These are phyloP conservation scores for Tethea ocularis DNA, from an alignment of 2,888 invertebrate species.

Conservation along the genomic window DNA sequence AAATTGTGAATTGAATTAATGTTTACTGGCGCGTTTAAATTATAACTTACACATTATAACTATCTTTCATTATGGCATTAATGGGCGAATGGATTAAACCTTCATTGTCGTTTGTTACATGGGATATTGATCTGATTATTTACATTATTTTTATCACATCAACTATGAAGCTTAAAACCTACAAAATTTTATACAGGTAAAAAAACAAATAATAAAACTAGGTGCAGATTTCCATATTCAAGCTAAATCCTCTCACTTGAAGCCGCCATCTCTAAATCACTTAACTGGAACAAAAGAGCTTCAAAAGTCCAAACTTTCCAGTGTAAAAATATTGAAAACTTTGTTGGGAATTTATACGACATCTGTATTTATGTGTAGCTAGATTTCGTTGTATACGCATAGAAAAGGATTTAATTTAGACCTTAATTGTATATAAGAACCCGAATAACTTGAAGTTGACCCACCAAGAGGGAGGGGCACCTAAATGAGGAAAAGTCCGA, in stretches of 20 bases:
- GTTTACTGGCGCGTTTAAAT: conserved; percentile 64
- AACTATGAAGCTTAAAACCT: not conserved
- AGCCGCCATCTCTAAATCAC: conserved; percentile 37
- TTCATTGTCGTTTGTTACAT: not conserved
- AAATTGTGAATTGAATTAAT: conserved; percentile 79
- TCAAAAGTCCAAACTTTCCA: conserved; percentile 28
- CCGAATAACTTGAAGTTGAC: conserved; percentile 6
- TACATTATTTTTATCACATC: not conserved
- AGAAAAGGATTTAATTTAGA: conserved; percentile 9
- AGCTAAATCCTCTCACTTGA: not conserved
- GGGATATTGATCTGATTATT: not conserved
- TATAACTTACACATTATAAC: conserved; percentile 56
- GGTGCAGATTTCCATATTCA: not conserved
- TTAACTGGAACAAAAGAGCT: conserved; percentile 36
- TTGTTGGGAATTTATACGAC: conserved; percentile 5
- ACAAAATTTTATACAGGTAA: not conserved
- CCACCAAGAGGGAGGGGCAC: not conserved
- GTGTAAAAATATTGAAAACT: conserved; percentile 6
- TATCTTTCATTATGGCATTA: conserved; percentile 24
- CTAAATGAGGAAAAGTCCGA: conserved; percentile 7
- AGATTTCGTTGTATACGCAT: not conserved
- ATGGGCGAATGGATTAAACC: conserved; percentile 6
- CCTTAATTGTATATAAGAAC: conserved; percentile 9
- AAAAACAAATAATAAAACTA: not conserved
- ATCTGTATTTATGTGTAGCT: not conserved